Percentiles rank a stretch among this genome's conserved stretches.
phyloP scores from a whole-genome alignment of 2,888 invertebrate species.

The Amiota minor region DNA sequence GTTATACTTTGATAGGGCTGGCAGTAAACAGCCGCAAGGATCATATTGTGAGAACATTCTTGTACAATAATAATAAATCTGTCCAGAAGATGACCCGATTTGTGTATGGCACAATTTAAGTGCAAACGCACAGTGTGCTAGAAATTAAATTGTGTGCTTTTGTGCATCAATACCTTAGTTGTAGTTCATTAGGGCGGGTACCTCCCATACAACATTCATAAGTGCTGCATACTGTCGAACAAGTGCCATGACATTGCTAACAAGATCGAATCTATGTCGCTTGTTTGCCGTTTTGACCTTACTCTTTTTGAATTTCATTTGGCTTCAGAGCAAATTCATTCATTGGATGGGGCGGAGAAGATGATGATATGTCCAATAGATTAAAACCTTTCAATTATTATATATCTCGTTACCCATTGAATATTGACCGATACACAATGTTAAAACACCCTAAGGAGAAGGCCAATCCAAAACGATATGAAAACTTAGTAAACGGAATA shows the following conservation, averaged over 20 bases:
- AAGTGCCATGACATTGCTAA: conserved; percentile 43
- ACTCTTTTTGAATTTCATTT: conserved; percentile 68
- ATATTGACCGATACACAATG: conserved; percentile 97
- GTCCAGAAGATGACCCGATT: too few relatives aligned
- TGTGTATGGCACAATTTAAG: too few relatives aligned
- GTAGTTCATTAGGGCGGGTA: too few relatives aligned
- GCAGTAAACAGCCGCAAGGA: too few relatives aligned
- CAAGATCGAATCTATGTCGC: conserved; percentile 62
- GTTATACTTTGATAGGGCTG: too few relatives aligned
- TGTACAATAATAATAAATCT: too few relatives aligned
- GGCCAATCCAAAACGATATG: conserved; percentile 93
- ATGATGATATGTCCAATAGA: conserved; percentile 94
- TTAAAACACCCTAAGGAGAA: conserved; percentile 91
- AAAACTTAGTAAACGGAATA: conserved; percentile 90
- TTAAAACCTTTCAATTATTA: conserved; percentile 84
- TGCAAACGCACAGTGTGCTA: too few relatives aligned
- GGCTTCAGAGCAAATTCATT: conserved; percentile 80
- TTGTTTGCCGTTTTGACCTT: conserved; percentile 62
- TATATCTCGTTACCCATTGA: conserved; percentile 93
- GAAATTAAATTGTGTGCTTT: too few relatives aligned
- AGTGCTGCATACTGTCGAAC: neutral
- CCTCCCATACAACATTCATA: too few relatives aligned
- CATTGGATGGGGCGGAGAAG: conserved; percentile 99
- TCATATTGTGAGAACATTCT: too few relatives aligned
- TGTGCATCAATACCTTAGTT: too few relatives aligned